Percentiles rank a stretch among this genome's conserved stretches.
Conservation (phyloP, 2,113 vertebrate genomes). For the Zootoca vivipara region DNA sequence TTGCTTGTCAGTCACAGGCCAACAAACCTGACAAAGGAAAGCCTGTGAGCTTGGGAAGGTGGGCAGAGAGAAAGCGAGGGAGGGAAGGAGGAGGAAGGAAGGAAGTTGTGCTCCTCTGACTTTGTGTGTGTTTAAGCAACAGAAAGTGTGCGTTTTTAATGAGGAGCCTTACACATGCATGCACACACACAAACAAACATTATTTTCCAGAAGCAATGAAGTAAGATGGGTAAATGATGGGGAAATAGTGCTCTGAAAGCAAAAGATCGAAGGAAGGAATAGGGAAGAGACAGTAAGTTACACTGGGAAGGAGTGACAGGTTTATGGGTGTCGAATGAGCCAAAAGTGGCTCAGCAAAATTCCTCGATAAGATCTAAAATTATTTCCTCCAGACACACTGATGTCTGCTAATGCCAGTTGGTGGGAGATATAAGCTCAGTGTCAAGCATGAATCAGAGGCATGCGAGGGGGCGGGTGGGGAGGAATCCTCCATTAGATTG, state of each 20-base stretch:
- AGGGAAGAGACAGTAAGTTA: not conserved
- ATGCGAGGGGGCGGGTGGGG: conserved; percentile 7
- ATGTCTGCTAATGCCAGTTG: conserved; percentile 33
- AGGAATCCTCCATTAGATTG: not conserved
- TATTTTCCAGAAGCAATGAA: not conserved
- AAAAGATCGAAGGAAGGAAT: not conserved
- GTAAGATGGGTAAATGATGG: not conserved
- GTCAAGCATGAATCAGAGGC: not conserved
- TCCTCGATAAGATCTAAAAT: conserved; percentile 38
- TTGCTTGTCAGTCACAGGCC: conserved; percentile 84
- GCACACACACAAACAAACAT: not conserved
- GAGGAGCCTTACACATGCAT: not conserved
- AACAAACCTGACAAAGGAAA: conserved; percentile 74
- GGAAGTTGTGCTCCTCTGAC: conserved; percentile 41
- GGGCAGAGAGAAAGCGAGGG: not conserved
- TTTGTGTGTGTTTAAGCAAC: rapidly evolving
- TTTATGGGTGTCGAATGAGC: conserved; percentile 19
- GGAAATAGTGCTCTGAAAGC: not conserved
- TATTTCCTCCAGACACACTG: not conserved
- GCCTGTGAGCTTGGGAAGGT: conserved; percentile 23
- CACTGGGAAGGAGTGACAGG: conserved; percentile 15
- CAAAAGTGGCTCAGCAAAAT: conserved; percentile 40
- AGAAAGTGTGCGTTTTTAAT: not conserved
- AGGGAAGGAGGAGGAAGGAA: conserved; percentile 47
- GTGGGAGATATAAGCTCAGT: conserved; percentile 32